A percentile compares a stretch with the other conserved stretches of the same genome.
phyloP scores from a whole-genome alignment of 2,888 invertebrate species.

The Lottia gigantea region DNA sequence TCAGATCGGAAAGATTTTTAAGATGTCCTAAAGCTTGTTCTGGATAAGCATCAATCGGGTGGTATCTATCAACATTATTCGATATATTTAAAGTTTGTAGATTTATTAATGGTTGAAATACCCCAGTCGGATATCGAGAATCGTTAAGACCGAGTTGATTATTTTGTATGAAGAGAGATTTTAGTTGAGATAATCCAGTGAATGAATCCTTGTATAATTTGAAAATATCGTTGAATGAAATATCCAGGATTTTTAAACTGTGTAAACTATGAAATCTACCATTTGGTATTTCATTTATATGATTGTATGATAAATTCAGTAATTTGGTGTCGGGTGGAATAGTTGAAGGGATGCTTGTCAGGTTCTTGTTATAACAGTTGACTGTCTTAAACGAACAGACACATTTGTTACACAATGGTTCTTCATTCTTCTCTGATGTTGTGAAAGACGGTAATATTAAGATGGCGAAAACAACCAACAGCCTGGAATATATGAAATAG shows the following conservation, averaged over 20 bases:
- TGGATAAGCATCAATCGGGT: not conserved
- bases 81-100: not conserved
- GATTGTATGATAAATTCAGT: not conserved
- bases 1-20: not conserved
- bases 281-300: not conserved
- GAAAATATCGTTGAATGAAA: not conserved
- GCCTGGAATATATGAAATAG: too few relatives aligned
- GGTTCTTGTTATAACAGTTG: too few relatives aligned
- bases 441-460: too few relatives aligned
- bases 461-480: too few relatives aligned
- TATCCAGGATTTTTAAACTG: not conserved
- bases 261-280: not conserved
- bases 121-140: not conserved
- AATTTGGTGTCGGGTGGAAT: not conserved
- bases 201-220: too few relatives aligned
- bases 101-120: not conserved
- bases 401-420: too few relatives aligned
- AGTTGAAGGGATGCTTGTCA: too few relatives aligned
- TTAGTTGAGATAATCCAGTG: too few relatives aligned
- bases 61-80: not conserved
- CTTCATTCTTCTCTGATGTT: too few relatives aligned
- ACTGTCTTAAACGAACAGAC: too few relatives aligned
- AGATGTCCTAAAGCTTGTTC: not conserved
- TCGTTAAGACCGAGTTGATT: not conserved
- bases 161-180: too few relatives aligned